A percentile compares a stretch with the other conserved stretches of the same genome.
These are phyloP conservation scores for Rhinopomastus cyanomelas DNA, from an alignment of 2,113 vertebrate genomes.

Conservation along the genomic window DNA sequence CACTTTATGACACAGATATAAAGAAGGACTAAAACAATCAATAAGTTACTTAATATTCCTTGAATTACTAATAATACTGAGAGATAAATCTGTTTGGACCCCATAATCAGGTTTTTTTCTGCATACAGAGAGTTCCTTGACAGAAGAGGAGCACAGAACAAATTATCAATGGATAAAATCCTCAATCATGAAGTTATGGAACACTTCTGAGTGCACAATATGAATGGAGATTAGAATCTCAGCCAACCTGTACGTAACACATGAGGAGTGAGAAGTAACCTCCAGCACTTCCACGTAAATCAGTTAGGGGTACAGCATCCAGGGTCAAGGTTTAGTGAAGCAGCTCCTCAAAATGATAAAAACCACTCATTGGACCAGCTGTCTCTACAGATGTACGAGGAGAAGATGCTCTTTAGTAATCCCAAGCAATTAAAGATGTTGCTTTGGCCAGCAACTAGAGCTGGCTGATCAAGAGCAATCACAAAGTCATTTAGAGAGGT, in stretches of 20 bases:
- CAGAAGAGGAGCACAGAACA: background rate
- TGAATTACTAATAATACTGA: background rate
- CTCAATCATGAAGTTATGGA: conserved; percentile 30
- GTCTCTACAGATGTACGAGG: background rate
- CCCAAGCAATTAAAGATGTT: background rate
- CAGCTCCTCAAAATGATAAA: conserved; percentile 51
- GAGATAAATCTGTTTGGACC: background rate
- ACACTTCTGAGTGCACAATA: conserved; percentile 33
- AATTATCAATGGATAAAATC: conserved; percentile 20
- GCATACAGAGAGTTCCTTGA: background rate
- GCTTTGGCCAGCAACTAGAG: background rate
- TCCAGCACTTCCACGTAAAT: conserved; percentile 60
- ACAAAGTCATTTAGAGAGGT: background rate
- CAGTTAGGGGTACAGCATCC: conserved; percentile 54
- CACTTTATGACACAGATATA: background rate
- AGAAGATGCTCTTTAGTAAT: background rate
- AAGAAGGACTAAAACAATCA: background rate
- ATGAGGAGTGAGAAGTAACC: conserved; percentile 55
- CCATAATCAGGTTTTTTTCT: background rate
- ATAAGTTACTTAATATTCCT: background rate
- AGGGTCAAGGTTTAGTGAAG: conserved; percentile 52
- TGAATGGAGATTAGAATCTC: conserved; percentile 60
- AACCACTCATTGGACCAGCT: conserved; percentile 36
- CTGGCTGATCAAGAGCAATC: background rate
- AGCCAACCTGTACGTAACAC: conserved; percentile 61